A percentile compares a stretch with the other conserved stretches of the same genome.
These are phyloP conservation scores for Gerris lacustris DNA, from an alignment of 2,888 invertebrate genomes.

Conservation along the genomic window DNA sequence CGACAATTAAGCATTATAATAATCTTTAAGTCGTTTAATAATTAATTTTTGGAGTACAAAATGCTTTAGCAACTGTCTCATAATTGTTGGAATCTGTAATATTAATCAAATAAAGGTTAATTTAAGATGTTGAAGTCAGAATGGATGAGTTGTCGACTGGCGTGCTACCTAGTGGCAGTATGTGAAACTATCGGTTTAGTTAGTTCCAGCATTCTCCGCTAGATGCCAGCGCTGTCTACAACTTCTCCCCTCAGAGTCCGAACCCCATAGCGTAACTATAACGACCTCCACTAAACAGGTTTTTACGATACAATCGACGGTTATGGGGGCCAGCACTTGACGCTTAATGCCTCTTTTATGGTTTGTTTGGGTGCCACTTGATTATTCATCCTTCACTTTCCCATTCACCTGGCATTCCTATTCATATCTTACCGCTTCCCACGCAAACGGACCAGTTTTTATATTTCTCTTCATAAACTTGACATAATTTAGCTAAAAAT, in stretches of 20 bases:
- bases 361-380: conserved; percentile 5
- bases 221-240: background rate
- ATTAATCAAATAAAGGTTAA: no score
- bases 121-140: no score
- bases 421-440: background rate
- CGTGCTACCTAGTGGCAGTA: background rate
- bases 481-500: no score
- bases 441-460: background rate
- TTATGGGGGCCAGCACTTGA: background rate
- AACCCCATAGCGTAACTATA: background rate
- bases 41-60: no score
- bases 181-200: background rate
- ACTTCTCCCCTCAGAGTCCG: background rate
- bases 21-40: no score
- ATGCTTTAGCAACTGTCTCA: no score
- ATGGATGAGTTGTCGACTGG: background rate
- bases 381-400: background rate
- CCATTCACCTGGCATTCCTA: background rate
- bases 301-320: conserved; percentile 2
- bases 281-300: conserved; percentile 1
- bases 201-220: background rate
- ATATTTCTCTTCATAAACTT: background rate
- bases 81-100: no score
- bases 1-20: background rate
- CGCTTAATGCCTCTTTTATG: background rate